Evolutionary conservation across 2,888 invertebrate species (phyloP).

Genomic region (Alsophila aescularia): DNA sequence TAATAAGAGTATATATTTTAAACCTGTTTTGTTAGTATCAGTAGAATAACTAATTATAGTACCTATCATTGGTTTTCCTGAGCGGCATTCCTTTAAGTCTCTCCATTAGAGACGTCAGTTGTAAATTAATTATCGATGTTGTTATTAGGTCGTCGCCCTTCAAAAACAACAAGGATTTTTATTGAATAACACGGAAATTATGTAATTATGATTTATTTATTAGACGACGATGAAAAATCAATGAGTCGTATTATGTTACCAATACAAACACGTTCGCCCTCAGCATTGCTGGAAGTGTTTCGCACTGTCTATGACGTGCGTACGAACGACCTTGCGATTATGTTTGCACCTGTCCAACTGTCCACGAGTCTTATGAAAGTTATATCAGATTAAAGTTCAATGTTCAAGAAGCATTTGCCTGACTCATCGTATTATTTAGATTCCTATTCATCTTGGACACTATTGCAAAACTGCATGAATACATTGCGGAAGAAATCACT

Average conservation of each 20-base stretch:
- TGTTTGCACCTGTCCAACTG: conserved; percentile 11
- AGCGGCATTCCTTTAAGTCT: conserved; percentile 12
- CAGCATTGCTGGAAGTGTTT: conserved; percentile 5
- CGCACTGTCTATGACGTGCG: neutral
- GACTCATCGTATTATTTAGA: neutral
- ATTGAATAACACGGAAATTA: conserved; percentile 19
- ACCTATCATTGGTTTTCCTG: neutral
- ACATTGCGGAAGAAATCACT: no score
- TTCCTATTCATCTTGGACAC: no score
- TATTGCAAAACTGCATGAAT: no score
- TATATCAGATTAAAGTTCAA: conserved; percentile 39
- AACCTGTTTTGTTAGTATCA: neutral
- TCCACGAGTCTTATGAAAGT: conserved; percentile 33
- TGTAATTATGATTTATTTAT: conserved; percentile 12
- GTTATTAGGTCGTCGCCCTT: conserved; percentile 15
- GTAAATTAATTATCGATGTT: no score
- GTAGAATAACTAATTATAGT: neutral
- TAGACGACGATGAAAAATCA: conserved; percentile 7
- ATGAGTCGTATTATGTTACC: conserved; percentile 4
- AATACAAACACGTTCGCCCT: neutral
- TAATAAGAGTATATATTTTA: neutral
- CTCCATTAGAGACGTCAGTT: conserved; percentile 3
- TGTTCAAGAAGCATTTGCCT: neutral
- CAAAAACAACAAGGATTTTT: conserved; percentile 4
- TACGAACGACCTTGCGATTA: conserved; percentile 17